Evolutionary conservation across 2,113 vertebrate species (phyloP).

Genomic region (Erythrocercus mccallii): DNA sequence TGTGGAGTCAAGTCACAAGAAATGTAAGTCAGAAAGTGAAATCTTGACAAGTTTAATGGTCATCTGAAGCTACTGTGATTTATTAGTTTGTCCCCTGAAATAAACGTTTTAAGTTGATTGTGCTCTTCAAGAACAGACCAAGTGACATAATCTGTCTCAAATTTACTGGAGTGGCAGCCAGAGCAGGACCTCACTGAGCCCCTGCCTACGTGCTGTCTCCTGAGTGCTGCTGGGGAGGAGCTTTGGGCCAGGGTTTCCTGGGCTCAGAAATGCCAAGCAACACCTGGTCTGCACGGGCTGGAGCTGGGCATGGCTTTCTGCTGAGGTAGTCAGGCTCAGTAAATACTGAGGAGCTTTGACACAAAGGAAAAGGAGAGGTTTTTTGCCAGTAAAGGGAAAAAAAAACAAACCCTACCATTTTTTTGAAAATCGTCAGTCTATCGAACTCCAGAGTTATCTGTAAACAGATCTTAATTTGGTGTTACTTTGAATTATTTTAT

Average conservation of each 20-base stretch:
- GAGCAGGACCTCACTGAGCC: background rate
- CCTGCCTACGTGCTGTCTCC: background rate
- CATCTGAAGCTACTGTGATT: background rate
- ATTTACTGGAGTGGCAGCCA: background rate
- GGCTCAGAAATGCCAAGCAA: background rate
- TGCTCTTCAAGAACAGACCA: background rate
- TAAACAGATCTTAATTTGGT: background rate
- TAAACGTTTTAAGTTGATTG: background rate
- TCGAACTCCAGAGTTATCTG: background rate
- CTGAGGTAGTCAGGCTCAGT: background rate
- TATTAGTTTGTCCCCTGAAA: background rate
- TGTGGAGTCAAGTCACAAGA: background rate
- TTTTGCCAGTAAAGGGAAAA: background rate
- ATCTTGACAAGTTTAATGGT: background rate
- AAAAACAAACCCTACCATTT: background rate
- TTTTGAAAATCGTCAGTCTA: accelerated
- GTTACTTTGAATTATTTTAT: background rate
- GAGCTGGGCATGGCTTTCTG: background rate
- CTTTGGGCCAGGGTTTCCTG: background rate
- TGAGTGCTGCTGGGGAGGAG: background rate
- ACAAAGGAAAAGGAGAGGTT: background rate
- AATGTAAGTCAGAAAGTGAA: background rate
- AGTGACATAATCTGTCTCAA: background rate
- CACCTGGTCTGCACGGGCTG: background rate
- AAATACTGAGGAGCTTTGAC: background rate